Evolutionary conservation across 2,888 invertebrate genomes (phyloP), one percentile per base, ranked within the genome.

Genomic region (Meghimatium bilineatum): DNA sequence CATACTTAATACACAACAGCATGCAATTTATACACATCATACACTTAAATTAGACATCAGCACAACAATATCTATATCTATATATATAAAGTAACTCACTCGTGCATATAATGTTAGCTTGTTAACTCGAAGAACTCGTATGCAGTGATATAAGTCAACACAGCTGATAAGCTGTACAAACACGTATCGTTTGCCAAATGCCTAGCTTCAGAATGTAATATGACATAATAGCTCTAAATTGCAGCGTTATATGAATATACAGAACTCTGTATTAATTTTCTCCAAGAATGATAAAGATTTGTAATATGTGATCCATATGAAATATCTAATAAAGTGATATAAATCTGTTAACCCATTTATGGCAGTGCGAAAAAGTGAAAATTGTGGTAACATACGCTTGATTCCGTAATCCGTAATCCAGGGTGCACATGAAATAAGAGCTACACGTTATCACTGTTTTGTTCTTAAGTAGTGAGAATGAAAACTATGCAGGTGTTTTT

Each of bases 401-500:
- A n/a, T 63, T 63, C 14, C 60, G n/a, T n/a, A 63, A n/a, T 63
- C 60, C 26, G n/a, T n/a, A 63, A 17, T n/a, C n/a, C n/a, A n/a
- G n/a, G n/a, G n/a, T n/a, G n/a, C n/a, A n/a, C n/a, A 5, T n/a
- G 60, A 63, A 1, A n/a, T 63, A 63, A 63, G 60, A 63, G 23
- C 26, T 63, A 63, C 26, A 63, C 60, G n/a, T n/a, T 3, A 56
- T 8, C 17, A 17, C 56, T 56, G n/a, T 17, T 56, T 20, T 56
- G 56, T 23, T 17, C 56, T 56, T 23, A 23, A 56, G 56, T 20
- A 23, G 14, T 17, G 67, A 34, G 67, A 32, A 32, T 34, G 34
- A 34, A 34, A 67, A 67, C 32, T 67, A 67, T 67, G 67, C 67
- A 67, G 17, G 67, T 67, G 67, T 34, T 34, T 34, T 34, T n/a